These are phyloP conservation scores for Clistopyga incitator DNA, from an alignment of 2,888 invertebrate genomes.

Conservation along the genomic window DNA sequence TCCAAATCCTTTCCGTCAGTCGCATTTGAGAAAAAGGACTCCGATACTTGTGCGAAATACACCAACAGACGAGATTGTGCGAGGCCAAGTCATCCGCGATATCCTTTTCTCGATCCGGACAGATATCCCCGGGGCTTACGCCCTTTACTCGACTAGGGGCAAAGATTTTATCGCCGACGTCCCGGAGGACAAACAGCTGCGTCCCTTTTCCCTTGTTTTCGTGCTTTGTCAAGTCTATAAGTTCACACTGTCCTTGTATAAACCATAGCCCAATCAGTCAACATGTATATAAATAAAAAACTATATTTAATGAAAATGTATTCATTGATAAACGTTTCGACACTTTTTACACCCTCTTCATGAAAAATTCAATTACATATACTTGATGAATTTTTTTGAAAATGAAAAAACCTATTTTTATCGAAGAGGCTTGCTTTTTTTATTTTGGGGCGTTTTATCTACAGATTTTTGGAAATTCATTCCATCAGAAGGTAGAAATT, in stretches of 20 bases:
- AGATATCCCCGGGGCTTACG: slow-evolving; percentile 4
- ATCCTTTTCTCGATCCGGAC: slow-evolving; percentile 11
- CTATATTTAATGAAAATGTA: not conserved
- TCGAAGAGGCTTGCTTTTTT: no score
- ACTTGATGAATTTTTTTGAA: no score
- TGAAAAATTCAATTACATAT: not conserved
- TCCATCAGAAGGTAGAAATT: no score
- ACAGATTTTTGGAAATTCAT: no score
- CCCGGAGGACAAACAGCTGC: slow-evolving; percentile 28
- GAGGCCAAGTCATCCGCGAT: not conserved
- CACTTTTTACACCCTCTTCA: not conserved
- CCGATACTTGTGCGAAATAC: not conserved
- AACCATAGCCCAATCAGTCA: not conserved
- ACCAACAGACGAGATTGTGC: not conserved
- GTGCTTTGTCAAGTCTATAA: not conserved
- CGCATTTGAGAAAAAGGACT: not conserved
- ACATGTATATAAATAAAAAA: not conserved
- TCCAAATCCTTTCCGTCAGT: slow-evolving; percentile 1
- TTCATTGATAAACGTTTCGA: not conserved
- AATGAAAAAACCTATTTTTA: no score
- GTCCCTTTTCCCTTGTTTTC: not conserved
- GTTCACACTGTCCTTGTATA: not conserved
- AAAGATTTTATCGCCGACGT: slow-evolving; percentile 43
- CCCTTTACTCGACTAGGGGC: not conserved
- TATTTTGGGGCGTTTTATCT: no score